Conservation (phyloP, 2,888 invertebrate species). For the Lacanobia wlatinum region DNA sequence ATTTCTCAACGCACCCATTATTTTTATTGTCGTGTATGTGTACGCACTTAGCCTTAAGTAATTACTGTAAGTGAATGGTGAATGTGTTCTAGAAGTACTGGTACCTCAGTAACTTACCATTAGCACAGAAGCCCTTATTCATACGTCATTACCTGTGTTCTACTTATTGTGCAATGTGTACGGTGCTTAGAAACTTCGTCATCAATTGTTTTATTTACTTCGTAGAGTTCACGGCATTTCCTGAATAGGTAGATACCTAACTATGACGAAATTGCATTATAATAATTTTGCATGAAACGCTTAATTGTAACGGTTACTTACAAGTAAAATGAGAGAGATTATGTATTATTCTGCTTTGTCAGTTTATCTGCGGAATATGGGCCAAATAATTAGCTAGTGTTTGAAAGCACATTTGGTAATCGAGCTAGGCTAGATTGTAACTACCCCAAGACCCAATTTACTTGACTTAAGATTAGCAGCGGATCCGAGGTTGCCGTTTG, state of each 20-base stretch:
- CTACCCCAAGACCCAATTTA: too few species aligned
- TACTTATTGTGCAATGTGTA: constrained; percentile 37
- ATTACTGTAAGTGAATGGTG: constrained; percentile 41
- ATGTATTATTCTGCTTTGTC: neutral
- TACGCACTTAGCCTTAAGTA: too few species aligned
- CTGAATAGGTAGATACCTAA: constrained; percentile 5
- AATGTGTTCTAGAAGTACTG: constrained; percentile 48
- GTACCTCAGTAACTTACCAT: constrained; percentile 17
- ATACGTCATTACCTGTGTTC: constrained; percentile 32
- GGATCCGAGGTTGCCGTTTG: too few species aligned
- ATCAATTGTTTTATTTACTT: constrained; percentile 47
- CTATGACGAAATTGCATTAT: constrained; percentile 29
- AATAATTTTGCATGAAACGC: neutral
- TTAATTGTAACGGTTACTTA: constrained; percentile 1
- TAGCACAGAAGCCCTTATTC: constrained; percentile 35
- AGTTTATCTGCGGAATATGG: neutral
- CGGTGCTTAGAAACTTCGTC: constrained; percentile 16
- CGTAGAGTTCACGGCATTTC: constrained; percentile 17
- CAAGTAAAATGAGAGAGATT: neutral
- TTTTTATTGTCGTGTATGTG: neutral
- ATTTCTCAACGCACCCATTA: neutral
- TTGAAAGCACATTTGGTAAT: neutral
- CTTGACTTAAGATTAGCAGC: too few species aligned
- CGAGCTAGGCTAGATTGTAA: too few species aligned
- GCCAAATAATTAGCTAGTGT: neutral